Evolutionary conservation across 2,797 vertebrate genomes (phyloP).

Genomic region (Mormyrops attenuatus): DNA sequence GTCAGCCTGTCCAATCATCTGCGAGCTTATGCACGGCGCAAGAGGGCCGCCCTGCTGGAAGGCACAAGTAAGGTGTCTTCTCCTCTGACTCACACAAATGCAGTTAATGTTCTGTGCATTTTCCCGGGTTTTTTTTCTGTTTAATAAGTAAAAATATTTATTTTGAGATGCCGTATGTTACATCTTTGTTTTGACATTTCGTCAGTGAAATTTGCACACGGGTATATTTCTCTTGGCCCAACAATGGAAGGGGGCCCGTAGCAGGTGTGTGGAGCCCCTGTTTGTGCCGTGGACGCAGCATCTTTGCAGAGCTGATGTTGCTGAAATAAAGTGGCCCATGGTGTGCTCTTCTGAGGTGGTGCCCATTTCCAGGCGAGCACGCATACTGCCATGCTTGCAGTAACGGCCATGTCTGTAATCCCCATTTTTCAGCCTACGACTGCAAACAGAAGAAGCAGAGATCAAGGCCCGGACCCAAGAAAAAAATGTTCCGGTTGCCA

Average conservation of each 20-base stretch:
- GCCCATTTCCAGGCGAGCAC: background rate
- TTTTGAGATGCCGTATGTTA: background rate
- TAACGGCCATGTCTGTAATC: background rate
- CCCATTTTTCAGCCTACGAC: constrained; percentile 66
- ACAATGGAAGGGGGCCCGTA: background rate
- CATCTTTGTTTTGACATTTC: background rate
- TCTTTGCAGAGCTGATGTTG: background rate
- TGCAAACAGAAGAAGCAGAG: constrained; percentile 85
- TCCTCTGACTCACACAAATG: background rate
- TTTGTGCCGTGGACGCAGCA: background rate
- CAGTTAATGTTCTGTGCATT: background rate
- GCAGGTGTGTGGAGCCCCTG: background rate
- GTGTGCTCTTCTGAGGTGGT: background rate
- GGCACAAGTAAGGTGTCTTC: constrained; percentile 65
- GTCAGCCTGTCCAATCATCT: constrained; percentile 92
- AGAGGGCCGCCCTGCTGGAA: constrained; percentile 76
- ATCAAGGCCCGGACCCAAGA: constrained; percentile 82
- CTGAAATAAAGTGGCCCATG: background rate
- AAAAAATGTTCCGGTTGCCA: constrained; percentile 75
- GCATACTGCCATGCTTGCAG: constrained; percentile 14
- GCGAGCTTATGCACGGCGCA: constrained; percentile 81
- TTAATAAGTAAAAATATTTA: background rate
- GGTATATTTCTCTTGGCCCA: background rate
- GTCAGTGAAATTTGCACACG: background rate
- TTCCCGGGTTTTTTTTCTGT: background rate